Evolutionary conservation across 2,797 vertebrate species (phyloP).

Genomic region (Echeneis naucrates): DNA sequence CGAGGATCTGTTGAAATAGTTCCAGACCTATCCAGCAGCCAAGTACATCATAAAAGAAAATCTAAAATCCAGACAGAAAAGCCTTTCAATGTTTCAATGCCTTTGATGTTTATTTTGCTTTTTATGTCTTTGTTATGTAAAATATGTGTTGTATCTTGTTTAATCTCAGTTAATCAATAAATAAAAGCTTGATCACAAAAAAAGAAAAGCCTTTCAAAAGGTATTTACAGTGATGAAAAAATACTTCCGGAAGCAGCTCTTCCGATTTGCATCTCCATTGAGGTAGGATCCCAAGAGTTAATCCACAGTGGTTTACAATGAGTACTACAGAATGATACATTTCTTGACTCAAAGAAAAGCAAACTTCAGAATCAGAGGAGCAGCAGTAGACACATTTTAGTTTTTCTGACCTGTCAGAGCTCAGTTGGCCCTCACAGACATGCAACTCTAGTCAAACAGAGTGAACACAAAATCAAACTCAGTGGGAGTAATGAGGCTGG

Average conservation of each 20-base stretch:
- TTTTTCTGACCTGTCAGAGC: background rate
- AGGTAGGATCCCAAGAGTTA: background rate
- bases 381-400: background rate
- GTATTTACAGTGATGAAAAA: too few relatives aligned
- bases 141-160: too few relatives aligned
- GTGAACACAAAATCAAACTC: conserved; percentile 16
- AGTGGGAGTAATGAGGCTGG: conserved; percentile 29
- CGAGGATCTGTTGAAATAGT: background rate
- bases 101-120: too few relatives aligned
- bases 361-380: background rate
- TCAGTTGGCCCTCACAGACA: background rate
- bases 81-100: too few relatives aligned
- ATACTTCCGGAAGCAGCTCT: background rate
- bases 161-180: too few relatives aligned
- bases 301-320: background rate
- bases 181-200: too few relatives aligned
- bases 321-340: background rate
- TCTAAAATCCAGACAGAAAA: too few relatives aligned
- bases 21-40: background rate
- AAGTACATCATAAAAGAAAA: background rate
- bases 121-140: too few relatives aligned
- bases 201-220: too few relatives aligned
- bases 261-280: background rate
- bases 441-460: background rate
- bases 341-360: conserved; percentile 4